Percentiles rank a stretch among this genome's conserved stretches.
phyloP scores from a whole-genome alignment of 2,113 vertebrate genomes.

The Oxyura jamaicensis region DNA sequence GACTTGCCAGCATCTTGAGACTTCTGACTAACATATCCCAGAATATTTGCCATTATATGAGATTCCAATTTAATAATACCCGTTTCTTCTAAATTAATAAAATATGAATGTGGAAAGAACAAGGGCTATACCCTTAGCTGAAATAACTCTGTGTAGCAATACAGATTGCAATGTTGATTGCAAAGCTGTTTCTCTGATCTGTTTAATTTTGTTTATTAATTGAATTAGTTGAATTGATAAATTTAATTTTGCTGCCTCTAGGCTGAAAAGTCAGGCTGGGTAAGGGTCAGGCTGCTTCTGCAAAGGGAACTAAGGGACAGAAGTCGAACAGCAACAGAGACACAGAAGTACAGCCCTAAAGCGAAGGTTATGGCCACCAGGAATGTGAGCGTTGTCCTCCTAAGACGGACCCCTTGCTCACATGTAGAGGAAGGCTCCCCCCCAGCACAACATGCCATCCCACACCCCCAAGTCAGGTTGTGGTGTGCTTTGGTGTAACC shows the following conservation, averaged over 20 bases:
- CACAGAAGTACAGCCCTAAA: not conserved
- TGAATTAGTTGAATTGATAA: not conserved
- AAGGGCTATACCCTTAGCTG: not conserved
- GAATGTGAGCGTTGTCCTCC: not conserved
- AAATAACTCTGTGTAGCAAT: not conserved
- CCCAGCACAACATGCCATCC: not conserved
- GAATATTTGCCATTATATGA: not conserved
- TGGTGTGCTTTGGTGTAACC: not conserved
- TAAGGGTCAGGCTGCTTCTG: not conserved
- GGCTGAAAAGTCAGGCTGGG: not conserved
- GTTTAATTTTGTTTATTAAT: not conserved
- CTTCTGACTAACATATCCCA: not conserved
- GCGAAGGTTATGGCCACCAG: not conserved
- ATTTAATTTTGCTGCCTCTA: not conserved
- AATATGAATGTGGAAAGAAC: not conserved
- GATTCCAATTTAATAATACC: not conserved
- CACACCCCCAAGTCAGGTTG: not conserved
- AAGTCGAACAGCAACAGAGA: not conserved
- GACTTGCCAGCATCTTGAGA: not conserved
- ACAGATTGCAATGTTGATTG: not conserved
- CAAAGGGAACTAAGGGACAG: not conserved
- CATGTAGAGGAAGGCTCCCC: not conserved
- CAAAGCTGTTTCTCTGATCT: not conserved
- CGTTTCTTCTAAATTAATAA: not conserved
- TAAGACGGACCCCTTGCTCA: not conserved